Evolutionary conservation across 2,113 vertebrate genomes (phyloP), one percentile per base, ranked within the genome.

Genomic region (Amphiprion percula): DNA sequence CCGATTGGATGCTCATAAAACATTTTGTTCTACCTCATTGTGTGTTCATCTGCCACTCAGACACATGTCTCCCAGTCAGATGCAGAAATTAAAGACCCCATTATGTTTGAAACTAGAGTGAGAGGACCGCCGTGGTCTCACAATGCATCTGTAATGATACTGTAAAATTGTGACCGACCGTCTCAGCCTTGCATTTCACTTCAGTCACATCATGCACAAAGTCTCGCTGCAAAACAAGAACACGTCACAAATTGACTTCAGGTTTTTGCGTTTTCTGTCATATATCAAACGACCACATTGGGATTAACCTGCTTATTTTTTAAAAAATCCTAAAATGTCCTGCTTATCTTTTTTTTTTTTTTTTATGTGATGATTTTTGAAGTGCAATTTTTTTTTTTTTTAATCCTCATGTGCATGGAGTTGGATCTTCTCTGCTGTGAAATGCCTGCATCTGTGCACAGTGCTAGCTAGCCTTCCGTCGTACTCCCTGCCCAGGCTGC

Each of bases 1-100:
- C 65, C 67, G 79, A 80, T 86, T 84, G 84, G 85, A 84, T 53
- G 72, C 70, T 87, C 80, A 69, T 82, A 56, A 88, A 76, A 90
- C 62, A 74, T 91, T 91, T 80, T 83, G 86, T 90, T 91, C 90
- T 89, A 93, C 90, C 90, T 92, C 92, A 91, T 90, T 77, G 74
- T 90, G 84, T 91, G 74, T 85, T 87, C 79, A 66, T 71, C 87
- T 90, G 69, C 81, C 77, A 85, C 78, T 87, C 80, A 68, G 77
- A 83, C 65, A 64, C 54, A 10, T 24, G 68, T 78, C 74, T 70
- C 77, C 65, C 74, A 77, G 28, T 82, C 80, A 71, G 68, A 86
- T 5, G 67, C 74, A 50, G 55, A 83, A 66, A 69, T 54, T 7
- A 28, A 68, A 44, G 17, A 49, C 4, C 53, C 50, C 9, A 1